These are phyloP conservation scores for Pelobates fuscus DNA, from an alignment of 2,113 vertebrate genomes.

Conservation along the genomic window DNA sequence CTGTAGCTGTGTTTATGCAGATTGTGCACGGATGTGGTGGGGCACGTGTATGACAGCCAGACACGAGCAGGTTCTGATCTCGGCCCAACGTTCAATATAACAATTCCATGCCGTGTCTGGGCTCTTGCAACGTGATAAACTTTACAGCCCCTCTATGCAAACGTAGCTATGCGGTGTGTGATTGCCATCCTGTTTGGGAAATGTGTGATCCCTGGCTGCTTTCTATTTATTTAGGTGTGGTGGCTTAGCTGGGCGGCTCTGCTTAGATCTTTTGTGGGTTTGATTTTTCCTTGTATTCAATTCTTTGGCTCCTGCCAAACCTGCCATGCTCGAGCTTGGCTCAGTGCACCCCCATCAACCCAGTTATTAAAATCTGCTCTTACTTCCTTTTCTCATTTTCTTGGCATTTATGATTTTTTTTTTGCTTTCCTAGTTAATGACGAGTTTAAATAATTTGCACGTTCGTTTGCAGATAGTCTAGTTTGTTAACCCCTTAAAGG, in stretches of 20 bases:
- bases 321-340: slow-evolving; percentile 52
- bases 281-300: slow-evolving; percentile 63
- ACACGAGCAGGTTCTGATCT: background rate
- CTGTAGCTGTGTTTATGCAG: too few relatives aligned
- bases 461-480: background rate
- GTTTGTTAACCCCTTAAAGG: background rate
- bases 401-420: background rate
- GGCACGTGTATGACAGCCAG: background rate
- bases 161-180: background rate
- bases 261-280: slow-evolving; percentile 67
- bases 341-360: slow-evolving; percentile 55
- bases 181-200: slow-evolving; percentile 23
- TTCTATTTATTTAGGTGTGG: slow-evolving; percentile 63
- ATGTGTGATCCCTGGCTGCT: slow-evolving; percentile 57
- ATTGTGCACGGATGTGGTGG: too few relatives aligned
- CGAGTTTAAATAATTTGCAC: background rate
- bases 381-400: background rate
- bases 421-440: background rate
- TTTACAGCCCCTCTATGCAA: slow-evolving; percentile 12
- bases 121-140: background rate
- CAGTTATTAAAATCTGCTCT: slow-evolving; percentile 64
- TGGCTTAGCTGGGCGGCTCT: slow-evolving; percentile 66
- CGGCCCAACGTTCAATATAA: too few relatives aligned
- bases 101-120: background rate
- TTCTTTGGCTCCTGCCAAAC: slow-evolving; percentile 62